phyloP scores from a whole-genome alignment of 2,888 invertebrate species.

The Endomychus coccineus region DNA sequence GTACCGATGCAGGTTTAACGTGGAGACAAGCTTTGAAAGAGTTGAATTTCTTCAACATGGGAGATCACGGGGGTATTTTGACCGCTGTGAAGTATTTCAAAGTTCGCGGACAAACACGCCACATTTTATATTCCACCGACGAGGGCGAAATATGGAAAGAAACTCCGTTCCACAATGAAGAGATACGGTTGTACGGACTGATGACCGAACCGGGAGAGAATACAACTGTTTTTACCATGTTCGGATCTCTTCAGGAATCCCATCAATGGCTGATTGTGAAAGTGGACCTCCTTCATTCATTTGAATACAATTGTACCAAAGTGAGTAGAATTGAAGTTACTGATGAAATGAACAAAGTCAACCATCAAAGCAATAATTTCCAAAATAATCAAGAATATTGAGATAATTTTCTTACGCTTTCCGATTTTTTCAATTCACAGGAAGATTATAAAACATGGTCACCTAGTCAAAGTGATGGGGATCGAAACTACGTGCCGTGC shows the following conservation, averaged over 20 bases:
- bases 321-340: constrained; percentile 25
- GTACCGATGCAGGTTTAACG: constrained; percentile 71
- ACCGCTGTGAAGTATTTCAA: constrained; percentile 80
- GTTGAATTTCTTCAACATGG: constrained; percentile 79
- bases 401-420: neutral
- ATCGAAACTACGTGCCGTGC: constrained; percentile 58
- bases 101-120: constrained; percentile 66
- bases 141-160: constrained; percentile 77
- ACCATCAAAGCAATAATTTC: no score
- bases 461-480: constrained; percentile 53
- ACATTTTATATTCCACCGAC: constrained; percentile 76
- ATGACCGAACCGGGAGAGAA: constrained; percentile 95
- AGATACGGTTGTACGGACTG: constrained; percentile 77
- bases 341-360: no score
- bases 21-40: constrained; percentile 72
- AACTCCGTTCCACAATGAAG: constrained; percentile 59
- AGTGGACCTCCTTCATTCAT: constrained; percentile 50
- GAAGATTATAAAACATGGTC: constrained; percentile 87
- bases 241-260: constrained; percentile 69
- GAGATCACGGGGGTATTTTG: constrained; percentile 84
- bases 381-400: no score
- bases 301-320: constrained; percentile 38
- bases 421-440: constrained; percentile 47
- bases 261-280: constrained; percentile 88
- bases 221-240: constrained; percentile 85